A percentile compares a stretch with the other conserved stretches of the same genome.
Evolutionary conservation across 2,888 invertebrate genomes (phyloP).

Genomic region (Myathropa florea): DNA sequence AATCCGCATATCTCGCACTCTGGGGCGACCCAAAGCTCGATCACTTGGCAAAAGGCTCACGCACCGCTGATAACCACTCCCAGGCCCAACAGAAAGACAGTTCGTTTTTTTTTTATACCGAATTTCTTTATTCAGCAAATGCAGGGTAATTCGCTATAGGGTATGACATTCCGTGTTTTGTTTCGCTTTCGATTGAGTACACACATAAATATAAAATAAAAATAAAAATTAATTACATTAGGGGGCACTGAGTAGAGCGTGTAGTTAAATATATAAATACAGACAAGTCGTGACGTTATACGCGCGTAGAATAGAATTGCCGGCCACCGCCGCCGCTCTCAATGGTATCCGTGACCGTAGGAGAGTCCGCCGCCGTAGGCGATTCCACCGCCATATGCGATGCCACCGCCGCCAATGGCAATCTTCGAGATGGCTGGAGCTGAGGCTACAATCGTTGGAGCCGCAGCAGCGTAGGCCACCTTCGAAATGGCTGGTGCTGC

Average conservation of each 20-base stretch:
- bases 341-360: conserved; percentile 73
- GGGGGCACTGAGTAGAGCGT: conserved; percentile 34
- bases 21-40: not conserved
- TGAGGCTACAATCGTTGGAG: conserved; percentile 45
- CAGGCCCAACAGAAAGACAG: not conserved
- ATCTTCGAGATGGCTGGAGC: conserved; percentile 62
- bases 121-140: conserved; percentile 80
- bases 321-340: conserved; percentile 64
- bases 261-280: not conserved
- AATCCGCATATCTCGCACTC: not conserved
- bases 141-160: conserved; percentile 75
- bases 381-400: conserved; percentile 73
- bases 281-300: conserved; percentile 38
- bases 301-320: conserved; percentile 12
- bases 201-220: conserved; percentile 60
- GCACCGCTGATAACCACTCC: conserved; percentile 20
- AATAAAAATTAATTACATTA: conserved; percentile 58
- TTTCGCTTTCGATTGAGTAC: conserved; percentile 55
- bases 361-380: conserved; percentile 69
- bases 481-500: conserved; percentile 75
- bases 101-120: conserved; percentile 77
- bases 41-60: conserved; percentile 31
- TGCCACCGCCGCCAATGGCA: conserved; percentile 65
- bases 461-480: conserved; percentile 75
- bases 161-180: conserved; percentile 51